Percentiles rank a stretch among this genome's conserved stretches.
phyloP scores from a whole-genome alignment of 2,888 invertebrate species.

The Hermaeophaga mercurialis region DNA sequence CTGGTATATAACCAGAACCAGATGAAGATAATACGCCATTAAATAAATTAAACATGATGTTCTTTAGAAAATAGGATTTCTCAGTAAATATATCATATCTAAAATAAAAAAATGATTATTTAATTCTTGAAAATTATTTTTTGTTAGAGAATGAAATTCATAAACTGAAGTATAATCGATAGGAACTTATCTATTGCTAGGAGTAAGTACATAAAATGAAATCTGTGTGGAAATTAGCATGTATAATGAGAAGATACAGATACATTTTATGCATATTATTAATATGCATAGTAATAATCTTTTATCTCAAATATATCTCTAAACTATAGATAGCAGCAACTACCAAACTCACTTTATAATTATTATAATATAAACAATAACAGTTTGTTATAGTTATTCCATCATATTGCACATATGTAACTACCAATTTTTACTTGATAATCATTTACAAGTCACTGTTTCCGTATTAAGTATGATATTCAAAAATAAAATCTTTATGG shows the following conservation, averaged over 20 bases:
- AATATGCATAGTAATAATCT: no score
- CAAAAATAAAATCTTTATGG: neutral
- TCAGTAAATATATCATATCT: neutral
- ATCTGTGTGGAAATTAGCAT: no score
- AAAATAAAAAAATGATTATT: neutral
- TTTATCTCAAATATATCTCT: no score
- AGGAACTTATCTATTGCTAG: conserved; percentile 1
- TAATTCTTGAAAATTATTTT: conserved; percentile 1
- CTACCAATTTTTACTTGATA: neutral
- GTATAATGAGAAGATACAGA: no score
- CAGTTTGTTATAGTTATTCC: neutral
- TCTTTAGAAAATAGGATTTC: neutral
- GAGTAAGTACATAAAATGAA: neutral
- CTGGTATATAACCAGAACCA: conserved; percentile 68
- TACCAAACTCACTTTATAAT: no score
- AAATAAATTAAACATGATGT: conserved; percentile 46
- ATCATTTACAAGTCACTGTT: neutral
- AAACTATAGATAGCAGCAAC: no score
- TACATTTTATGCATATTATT: no score
- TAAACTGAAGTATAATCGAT: neutral
- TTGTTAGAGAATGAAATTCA: neutral
- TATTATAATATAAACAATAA: neutral
- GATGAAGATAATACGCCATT: conserved; percentile 49
- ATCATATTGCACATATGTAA: neutral
- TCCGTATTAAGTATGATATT: neutral